phyloP scores from a whole-genome alignment of 2,797 vertebrate genomes.

The Hemibagrus guttatus region DNA sequence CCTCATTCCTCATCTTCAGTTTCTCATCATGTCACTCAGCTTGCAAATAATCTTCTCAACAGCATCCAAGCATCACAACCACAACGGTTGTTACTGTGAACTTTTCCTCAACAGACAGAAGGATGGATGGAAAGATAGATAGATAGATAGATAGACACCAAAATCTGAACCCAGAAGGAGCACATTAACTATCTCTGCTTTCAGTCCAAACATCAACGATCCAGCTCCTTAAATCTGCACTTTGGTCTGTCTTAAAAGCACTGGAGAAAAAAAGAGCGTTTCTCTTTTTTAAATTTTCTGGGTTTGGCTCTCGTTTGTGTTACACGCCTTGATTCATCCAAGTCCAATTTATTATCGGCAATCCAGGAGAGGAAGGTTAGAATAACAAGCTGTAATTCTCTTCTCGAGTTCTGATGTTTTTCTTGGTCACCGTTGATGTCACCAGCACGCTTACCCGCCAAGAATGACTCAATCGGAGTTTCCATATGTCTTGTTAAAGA shows the following conservation, averaged over 20 bases:
- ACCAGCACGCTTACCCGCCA: conserved; percentile 64
- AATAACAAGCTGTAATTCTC: conserved; percentile 69
- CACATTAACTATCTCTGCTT: conserved; percentile 24
- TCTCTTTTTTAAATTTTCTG: conserved; percentile 58
- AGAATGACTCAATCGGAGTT: conserved; percentile 69
- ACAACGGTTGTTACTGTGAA: conserved; percentile 12
- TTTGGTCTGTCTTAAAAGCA: conserved; percentile 22
- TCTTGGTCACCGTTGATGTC: conserved; percentile 75
- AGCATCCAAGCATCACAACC: conserved; percentile 33
- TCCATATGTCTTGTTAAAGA: conserved; percentile 55
- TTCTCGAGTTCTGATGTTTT: conserved; percentile 65
- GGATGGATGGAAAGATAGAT: neutral
- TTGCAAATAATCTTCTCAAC: conserved; percentile 18
- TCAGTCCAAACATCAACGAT: conserved; percentile 27
- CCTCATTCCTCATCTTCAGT: conserved; percentile 21
- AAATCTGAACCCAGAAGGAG: conserved; percentile 24
- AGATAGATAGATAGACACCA: neutral
- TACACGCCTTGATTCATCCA: conserved; percentile 66
- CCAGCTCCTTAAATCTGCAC: conserved; percentile 13
- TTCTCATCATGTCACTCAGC: conserved; percentile 30
- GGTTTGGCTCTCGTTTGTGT: conserved; percentile 65
- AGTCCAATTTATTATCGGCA: conserved; percentile 71
- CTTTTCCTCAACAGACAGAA: conserved; percentile 3
- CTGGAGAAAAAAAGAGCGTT: neutral
- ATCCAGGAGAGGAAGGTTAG: conserved; percentile 68